Evolutionary conservation across 2,113 vertebrate genomes (phyloP).

Genomic region (Microtus oregoni): DNA sequence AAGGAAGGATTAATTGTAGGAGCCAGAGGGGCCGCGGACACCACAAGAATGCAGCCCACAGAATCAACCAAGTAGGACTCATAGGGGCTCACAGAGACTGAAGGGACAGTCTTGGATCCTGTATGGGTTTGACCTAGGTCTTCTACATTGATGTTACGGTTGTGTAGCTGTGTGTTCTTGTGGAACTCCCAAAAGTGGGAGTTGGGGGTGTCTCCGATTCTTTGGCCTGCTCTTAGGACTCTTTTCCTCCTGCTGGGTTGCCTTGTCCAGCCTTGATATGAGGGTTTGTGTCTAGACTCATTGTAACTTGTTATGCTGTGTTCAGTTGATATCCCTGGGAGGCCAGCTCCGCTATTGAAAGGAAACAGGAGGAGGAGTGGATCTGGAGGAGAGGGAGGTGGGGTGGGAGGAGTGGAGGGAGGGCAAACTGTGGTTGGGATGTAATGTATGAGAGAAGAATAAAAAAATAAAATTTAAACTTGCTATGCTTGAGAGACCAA

Average conservation of each 20-base stretch:
- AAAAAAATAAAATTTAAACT: not conserved
- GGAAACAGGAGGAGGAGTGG: not conserved
- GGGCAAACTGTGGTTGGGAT: not conserved
- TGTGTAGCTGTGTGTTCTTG: not conserved
- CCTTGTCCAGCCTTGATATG: not conserved
- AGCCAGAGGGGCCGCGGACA: not conserved
- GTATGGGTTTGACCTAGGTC: not conserved
- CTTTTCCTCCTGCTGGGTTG: not conserved
- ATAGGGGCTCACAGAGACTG: not conserved
- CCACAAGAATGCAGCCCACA: not conserved
- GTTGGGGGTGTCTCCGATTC: not conserved
- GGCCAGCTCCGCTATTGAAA: not conserved
- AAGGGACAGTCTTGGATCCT: not conserved
- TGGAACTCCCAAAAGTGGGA: not conserved
- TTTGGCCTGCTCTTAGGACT: not conserved
- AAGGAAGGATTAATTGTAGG: not conserved
- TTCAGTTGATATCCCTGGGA: not conserved
- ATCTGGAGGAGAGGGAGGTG: not conserved
- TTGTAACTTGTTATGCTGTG: not conserved
- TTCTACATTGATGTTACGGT: not conserved
- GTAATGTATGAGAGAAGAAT: not conserved
- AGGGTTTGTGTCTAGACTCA: not conserved
- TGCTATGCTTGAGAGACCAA: not conserved
- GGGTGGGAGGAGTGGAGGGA: not conserved
- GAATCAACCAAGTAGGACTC: not conserved